Percentiles rank a stretch among this genome's conserved stretches.
phyloP scores from a whole-genome alignment of 2,797 vertebrate species.

The Sebastes diploproa region DNA sequence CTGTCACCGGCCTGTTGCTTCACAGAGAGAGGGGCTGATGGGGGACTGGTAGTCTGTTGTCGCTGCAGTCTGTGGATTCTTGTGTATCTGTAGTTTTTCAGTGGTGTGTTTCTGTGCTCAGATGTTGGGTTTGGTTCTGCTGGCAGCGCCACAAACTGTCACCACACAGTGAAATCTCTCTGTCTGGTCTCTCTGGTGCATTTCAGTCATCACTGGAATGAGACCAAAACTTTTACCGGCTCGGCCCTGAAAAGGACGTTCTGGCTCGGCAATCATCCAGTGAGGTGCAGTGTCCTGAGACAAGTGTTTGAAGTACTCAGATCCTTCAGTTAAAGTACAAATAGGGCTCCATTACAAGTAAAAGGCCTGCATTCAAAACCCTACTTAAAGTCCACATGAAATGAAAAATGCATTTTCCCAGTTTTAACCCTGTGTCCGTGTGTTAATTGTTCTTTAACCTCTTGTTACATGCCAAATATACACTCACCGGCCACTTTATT shows the following conservation, averaged over 20 bases:
- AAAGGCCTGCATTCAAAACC: not conserved
- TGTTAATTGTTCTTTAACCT: too few species aligned
- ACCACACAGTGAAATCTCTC: constrained; percentile 56
- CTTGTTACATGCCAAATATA: too few species aligned
- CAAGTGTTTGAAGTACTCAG: not conserved
- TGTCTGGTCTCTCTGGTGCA: not conserved
- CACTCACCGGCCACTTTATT: too few species aligned
- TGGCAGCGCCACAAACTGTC: constrained; percentile 21
- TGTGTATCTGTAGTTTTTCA: constrained; percentile 10
- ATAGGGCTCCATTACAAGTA: not conserved
- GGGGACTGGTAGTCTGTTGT: not conserved
- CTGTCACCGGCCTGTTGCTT: constrained; percentile 42
- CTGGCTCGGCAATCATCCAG: not conserved
- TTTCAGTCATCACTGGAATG: constrained; percentile 4
- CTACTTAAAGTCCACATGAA: not conserved
- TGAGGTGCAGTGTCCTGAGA: not conserved
- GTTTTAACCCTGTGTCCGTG: too few species aligned
- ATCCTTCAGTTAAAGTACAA: not conserved
- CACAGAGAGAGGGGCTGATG: not conserved
- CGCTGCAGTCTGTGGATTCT: not conserved
- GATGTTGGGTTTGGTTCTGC: constrained; percentile 20
- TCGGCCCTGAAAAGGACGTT: not conserved
- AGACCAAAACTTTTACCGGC: not conserved
- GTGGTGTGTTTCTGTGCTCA: constrained; percentile 10
- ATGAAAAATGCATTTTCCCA: too few species aligned